Percentiles rank a stretch among this genome's conserved stretches.
Evolutionary conservation across 2,113 vertebrate species (phyloP).

Genomic region (Tauraco erythrolophus): DNA sequence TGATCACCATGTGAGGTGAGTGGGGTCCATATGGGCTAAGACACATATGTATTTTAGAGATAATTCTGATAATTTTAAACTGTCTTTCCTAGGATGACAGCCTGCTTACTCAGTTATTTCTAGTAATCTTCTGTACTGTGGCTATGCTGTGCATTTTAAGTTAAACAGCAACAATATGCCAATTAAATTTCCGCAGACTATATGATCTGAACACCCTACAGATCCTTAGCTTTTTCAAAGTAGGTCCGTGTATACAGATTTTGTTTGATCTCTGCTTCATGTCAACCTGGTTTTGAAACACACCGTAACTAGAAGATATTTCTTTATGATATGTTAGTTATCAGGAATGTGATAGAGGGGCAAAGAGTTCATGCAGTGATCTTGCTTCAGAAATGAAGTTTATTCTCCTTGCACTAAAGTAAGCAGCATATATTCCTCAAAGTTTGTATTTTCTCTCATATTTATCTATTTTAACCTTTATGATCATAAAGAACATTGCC

Average conservation of each 20-base stretch:
- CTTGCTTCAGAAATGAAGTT: neutral
- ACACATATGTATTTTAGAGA: neutral
- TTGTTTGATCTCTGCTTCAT: constrained; percentile 69
- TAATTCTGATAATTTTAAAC: constrained; percentile 16
- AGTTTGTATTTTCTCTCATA: neutral
- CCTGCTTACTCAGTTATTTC: constrained; percentile 25
- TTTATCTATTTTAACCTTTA: neutral
- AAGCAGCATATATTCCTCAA: neutral
- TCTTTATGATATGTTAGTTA: constrained; percentile 47
- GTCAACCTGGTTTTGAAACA: constrained; percentile 66
- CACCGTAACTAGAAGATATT: constrained; percentile 38
- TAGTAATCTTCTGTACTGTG: constrained; percentile 10
- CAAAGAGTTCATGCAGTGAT: neutral
- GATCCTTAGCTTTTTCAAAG: constrained; percentile 61
- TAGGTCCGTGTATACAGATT: constrained; percentile 62
- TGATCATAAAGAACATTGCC: neutral
- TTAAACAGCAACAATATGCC: constrained; percentile 57
- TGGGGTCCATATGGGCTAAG: neutral
- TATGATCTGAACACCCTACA: constrained; percentile 59
- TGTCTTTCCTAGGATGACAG: neutral
- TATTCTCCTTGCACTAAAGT: neutral
- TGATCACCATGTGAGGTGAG: neutral
- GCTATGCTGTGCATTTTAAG: constrained; percentile 27
- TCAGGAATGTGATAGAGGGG: constrained; percentile 14
- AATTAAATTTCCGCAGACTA: constrained; percentile 64